Base-by-base conservation (phyloP, 2,797 vertebrate genomes). In the Miichthys miiuy region DNA sequence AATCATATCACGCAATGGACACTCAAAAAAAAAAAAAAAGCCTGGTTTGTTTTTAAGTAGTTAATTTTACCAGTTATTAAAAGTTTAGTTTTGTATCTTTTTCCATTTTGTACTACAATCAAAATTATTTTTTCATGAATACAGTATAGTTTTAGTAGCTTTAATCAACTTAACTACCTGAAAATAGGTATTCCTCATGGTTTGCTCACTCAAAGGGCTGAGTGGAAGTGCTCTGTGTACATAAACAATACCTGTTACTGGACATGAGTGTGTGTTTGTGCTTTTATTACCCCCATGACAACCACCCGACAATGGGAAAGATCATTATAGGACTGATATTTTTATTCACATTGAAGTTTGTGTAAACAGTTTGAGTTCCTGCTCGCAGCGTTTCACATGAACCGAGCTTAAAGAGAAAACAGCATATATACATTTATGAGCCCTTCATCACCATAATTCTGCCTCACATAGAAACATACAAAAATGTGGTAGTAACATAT, bases 21-120 rank as follows among this genome's bases (percentile, higher is more conserved):
- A 89, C 82, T 90, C 82, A 75, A 17, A 80, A 38, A 38, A 34
- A 9, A 2, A 7, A 34, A 34, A 34, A 38, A 62, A 82, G 83
- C 86, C 82, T 88, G 82, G 76, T 44, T 54, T 42, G 7, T 72
- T 71, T 38, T 83, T 74, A 46, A 58, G 62, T 84, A 80, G 80
- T 79, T 86, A 12, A 76, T 80, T 77, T 82, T 83, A 89, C 79
- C 72, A 80, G 58, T 87, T 85, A 72, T 76, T 82, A 82, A 84
- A 86, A 81, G 68, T 89, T 82, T 90, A 81, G 84, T 93, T 92
- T 94, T 94, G 20, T 93, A 92, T 86, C 44, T 83, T 87, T 38
- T 84, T 91, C 80, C 74, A 68, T 91, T 93, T 93, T 93, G 50
- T 94, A 93, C 89, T 92, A 89, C 80, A 87, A 91, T 90, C 88